These are phyloP conservation scores for Silvanus unidentatus DNA, from an alignment of 2,888 invertebrate species.

Conservation along the genomic window DNA sequence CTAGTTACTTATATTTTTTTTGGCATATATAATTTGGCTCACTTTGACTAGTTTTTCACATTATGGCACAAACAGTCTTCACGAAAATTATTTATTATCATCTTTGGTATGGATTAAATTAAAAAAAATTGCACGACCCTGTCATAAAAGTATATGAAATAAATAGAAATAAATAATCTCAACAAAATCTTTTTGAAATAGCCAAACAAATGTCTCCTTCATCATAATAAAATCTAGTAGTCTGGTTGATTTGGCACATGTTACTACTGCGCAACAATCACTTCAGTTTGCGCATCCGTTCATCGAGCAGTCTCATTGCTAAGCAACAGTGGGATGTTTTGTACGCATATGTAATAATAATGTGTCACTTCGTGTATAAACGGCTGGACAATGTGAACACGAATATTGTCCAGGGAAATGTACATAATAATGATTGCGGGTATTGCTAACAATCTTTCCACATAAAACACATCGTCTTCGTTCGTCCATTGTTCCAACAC, in stretches of 20 bases:
- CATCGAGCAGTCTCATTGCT: conserved; percentile 26
- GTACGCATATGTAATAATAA: conserved; percentile 54
- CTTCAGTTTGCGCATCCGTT: no score
- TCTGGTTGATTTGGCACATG: no score
- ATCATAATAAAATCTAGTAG: no score
- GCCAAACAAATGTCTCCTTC: no score
- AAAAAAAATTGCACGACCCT: no score
- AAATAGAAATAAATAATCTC: no score
- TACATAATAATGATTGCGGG: conserved; percentile 57
- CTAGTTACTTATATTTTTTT: conserved; percentile 21
- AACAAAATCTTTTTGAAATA: no score
- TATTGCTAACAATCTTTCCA: conserved; percentile 58
- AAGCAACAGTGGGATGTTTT: conserved; percentile 50
- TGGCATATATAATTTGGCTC: conserved; percentile 29
- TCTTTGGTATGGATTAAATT: no score
- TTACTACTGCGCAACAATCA: no score
- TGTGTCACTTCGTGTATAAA: conserved; percentile 56
- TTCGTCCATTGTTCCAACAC: conserved; percentile 54
- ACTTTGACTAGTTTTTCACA: conserved; percentile 24
- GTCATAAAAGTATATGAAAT: no score
- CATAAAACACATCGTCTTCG: conserved; percentile 54
- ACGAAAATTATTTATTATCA: no score
- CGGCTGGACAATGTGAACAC: conserved; percentile 54
- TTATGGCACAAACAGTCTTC: no score
- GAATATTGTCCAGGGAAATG: conserved; percentile 57